A percentile compares a stretch with the other conserved stretches of the same genome.
Evolutionary conservation across 35 echinoderm and acorn worm species (phyloP).

Genomic region (Ophioderma brevispina): DNA sequence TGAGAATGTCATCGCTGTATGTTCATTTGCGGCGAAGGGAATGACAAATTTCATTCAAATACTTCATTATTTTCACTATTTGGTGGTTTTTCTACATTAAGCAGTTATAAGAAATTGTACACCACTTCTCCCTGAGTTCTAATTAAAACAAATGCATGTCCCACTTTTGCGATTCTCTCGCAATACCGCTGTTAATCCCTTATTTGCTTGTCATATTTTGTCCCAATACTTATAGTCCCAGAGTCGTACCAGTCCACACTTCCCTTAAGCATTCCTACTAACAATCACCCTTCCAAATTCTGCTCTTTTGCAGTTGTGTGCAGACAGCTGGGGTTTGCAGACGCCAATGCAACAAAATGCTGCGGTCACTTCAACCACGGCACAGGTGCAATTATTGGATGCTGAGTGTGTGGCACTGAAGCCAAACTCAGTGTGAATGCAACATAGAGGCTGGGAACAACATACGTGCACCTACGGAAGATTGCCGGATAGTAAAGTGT

Average conservation of each 20-base stretch:
- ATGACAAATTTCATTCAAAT: too few species aligned
- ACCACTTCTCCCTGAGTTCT: too few species aligned
- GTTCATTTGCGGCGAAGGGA: too few species aligned
- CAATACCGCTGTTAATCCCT: background rate
- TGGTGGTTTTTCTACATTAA: too few species aligned
- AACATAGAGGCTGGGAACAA: slow-evolving; percentile 39
- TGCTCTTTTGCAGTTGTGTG: background rate
- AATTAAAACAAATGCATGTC: too few species aligned
- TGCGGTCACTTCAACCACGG: slow-evolving; percentile 64
- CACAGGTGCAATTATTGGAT: slow-evolving; percentile 51
- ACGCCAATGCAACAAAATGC: slow-evolving; percentile 43
- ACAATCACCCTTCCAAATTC: background rate
- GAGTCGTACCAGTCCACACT: background rate
- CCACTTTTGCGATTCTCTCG: too few species aligned
- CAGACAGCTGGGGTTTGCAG: slow-evolving; percentile 63
- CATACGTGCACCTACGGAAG: slow-evolving; percentile 72
- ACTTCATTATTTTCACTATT: too few species aligned
- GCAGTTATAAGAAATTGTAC: too few species aligned
- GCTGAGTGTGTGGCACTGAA: slow-evolving; percentile 59
- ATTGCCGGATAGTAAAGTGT: slow-evolving; percentile 67
- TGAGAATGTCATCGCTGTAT: too few species aligned
- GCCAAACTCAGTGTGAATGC: slow-evolving; percentile 14
- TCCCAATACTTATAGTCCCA: background rate
- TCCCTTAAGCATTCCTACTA: too few species aligned
- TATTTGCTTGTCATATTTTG: background rate